Conservation (phyloP, 2,888 invertebrate species). For the Aplocera efformata region DNA sequence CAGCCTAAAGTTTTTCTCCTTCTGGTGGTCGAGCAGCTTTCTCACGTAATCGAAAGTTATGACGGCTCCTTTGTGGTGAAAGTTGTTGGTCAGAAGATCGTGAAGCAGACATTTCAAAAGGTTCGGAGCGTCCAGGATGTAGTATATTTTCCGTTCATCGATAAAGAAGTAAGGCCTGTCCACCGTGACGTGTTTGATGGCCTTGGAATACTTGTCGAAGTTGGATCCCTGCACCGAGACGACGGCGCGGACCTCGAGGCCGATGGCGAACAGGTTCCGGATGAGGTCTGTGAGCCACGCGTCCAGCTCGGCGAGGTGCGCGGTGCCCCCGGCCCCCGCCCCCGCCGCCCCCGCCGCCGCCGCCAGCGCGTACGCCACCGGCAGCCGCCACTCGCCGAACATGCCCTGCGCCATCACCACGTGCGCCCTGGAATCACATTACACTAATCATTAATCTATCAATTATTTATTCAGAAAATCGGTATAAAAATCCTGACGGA, state of each 20-base stretch:
- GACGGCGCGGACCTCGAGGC: slow-evolving; percentile 15
- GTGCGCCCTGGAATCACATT: neutral
- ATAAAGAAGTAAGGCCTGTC: slow-evolving; percentile 23
- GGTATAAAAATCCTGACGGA: too few species aligned
- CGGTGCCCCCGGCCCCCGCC: slow-evolving; percentile 26
- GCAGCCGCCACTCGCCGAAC: slow-evolving; percentile 18
- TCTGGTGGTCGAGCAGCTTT: slow-evolving; percentile 26
- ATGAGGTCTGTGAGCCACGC: slow-evolving; percentile 19
- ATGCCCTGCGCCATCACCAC: slow-evolving; percentile 17
- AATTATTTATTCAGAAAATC: too few species aligned
- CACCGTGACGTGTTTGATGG: slow-evolving; percentile 15
- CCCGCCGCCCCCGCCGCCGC: slow-evolving; percentile 18
- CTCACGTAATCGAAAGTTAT: slow-evolving; percentile 20
- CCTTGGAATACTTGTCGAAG: slow-evolving; percentile 18
- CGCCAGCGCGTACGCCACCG: slow-evolving; percentile 16
- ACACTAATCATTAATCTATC: too few species aligned
- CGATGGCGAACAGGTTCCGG: slow-evolving; percentile 12
- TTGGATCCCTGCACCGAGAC: slow-evolving; percentile 19
- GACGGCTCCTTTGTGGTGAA: slow-evolving; percentile 22
- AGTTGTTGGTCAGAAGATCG: slow-evolving; percentile 30
- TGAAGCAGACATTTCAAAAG: slow-evolving; percentile 17
- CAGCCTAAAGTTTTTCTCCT: slow-evolving; percentile 25
- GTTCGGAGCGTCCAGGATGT: slow-evolving; percentile 24
- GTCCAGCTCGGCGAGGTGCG: slow-evolving; percentile 29
- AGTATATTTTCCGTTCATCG: slow-evolving; percentile 24